These are phyloP conservation scores for Drosophila bocki DNA, from an alignment of 1,140 invertebrate genomes.

Conservation along the genomic window DNA sequence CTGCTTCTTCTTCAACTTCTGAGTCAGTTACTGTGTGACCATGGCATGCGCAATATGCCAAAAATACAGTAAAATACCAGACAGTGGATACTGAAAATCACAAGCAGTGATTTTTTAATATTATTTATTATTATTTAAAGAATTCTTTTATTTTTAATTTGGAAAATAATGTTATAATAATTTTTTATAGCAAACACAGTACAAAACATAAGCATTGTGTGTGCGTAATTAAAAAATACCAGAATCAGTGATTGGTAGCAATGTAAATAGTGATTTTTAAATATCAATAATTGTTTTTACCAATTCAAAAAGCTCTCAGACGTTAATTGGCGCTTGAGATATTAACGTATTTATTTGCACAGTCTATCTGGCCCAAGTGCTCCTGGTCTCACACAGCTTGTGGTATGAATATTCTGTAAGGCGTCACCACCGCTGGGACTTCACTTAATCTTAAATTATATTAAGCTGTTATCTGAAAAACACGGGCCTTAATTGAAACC, in stretches of 20 bases:
- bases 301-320: slow-evolving; percentile 5
- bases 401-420: slow-evolving; percentile 6
- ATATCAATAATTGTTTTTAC: background rate
- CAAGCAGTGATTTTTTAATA: background rate
- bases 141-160: too few species aligned
- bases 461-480: slow-evolving; percentile 62
- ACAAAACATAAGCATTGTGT: background rate
- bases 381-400: background rate
- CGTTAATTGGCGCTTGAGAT: slow-evolving; percentile 1
- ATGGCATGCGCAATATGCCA: background rate
- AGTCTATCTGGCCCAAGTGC: slow-evolving; percentile 10
- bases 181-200: background rate
- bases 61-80: slow-evolving; percentile 6
- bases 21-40: slow-evolving; percentile 65
- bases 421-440: slow-evolving; percentile 7
- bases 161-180: background rate
- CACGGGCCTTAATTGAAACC: slow-evolving; percentile 58
- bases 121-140: background rate
- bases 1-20: slow-evolving; percentile 57
- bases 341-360: slow-evolving; percentile 13
- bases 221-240: background rate
- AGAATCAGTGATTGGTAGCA: background rate
- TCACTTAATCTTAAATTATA: slow-evolving; percentile 64
- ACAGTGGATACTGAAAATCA: background rate
- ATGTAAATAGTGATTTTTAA: slow-evolving; percentile 3